Evolutionary conservation across 2,888 invertebrate species (phyloP).

Genomic region (Eupithecia centaureata): DNA sequence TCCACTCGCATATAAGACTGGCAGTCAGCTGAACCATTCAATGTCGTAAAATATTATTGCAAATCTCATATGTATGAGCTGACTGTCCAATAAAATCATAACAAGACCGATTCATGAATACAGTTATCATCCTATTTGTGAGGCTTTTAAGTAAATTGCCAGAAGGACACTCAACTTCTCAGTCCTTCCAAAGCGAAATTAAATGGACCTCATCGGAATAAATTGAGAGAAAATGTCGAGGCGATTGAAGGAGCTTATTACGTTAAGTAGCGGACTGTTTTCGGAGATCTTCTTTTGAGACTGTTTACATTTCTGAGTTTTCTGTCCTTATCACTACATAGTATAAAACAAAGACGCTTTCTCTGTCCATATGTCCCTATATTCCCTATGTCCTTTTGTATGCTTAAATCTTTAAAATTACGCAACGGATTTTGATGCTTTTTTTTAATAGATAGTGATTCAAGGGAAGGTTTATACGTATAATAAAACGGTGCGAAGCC

Average conservation of each 20-base stretch:
- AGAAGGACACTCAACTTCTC: conserved; percentile 30
- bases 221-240: conserved; percentile 28
- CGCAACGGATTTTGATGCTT: no score
- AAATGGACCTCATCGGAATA: conserved; percentile 28
- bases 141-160: conserved; percentile 30
- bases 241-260: conserved; percentile 20
- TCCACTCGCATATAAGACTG: neutral
- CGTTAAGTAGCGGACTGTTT: neutral
- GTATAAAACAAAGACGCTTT: no score
- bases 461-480: no score
- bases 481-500: no score
- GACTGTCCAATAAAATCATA: conserved; percentile 6
- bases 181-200: conserved; percentile 31
- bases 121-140: conserved; percentile 29
- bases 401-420: no score
- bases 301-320: neutral
- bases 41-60: conserved; percentile 1
- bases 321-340: no score
- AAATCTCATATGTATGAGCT: conserved; percentile 9
- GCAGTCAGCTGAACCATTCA: neutral
- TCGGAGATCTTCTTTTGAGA: neutral
- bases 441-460: no score
- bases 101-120: conserved; percentile 12
- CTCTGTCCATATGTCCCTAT: no score
- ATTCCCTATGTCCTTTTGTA: no score